phyloP scores from a whole-genome alignment of 2,888 invertebrate genomes.

The Tipula confusa region DNA sequence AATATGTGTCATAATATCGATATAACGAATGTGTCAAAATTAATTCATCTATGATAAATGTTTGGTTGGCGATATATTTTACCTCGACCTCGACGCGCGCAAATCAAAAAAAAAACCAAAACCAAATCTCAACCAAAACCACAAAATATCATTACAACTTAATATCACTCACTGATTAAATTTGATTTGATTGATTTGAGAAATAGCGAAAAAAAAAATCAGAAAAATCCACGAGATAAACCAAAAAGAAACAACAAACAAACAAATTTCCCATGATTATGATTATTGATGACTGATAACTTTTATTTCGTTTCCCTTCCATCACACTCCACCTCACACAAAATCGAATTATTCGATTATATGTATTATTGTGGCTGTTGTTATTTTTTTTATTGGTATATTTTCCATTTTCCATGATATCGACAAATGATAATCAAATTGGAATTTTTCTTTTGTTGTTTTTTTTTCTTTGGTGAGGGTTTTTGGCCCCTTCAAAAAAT shows the following conservation, averaged over 20 bases:
- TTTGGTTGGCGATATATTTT: too few relatives aligned
- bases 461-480: neutral
- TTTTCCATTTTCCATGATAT: neutral
- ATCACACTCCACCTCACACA: neutral
- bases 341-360: neutral
- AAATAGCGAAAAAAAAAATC: neutral
- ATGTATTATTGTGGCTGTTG: neutral
- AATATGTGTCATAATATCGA: too few relatives aligned
- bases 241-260: neutral
- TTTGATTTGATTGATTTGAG: neutral
- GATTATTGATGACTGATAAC: slow-evolving; percentile 12
- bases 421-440: neutral
- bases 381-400: neutral
- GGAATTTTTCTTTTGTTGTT: neutral
- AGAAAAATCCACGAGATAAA: neutral
- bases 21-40: too few relatives aligned
- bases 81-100: too few relatives aligned
- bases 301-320: neutral
- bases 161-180: neutral
- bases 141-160: neutral
- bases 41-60: too few relatives aligned
- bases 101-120: too few relatives aligned
- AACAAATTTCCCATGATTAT: neutral
- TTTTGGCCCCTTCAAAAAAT: too few relatives aligned
- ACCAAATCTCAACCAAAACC: neutral